Base-by-base conservation (phyloP, 37 sponge, comb jelly and placozoan genomes). In the Axinella damicornis region DNA sequence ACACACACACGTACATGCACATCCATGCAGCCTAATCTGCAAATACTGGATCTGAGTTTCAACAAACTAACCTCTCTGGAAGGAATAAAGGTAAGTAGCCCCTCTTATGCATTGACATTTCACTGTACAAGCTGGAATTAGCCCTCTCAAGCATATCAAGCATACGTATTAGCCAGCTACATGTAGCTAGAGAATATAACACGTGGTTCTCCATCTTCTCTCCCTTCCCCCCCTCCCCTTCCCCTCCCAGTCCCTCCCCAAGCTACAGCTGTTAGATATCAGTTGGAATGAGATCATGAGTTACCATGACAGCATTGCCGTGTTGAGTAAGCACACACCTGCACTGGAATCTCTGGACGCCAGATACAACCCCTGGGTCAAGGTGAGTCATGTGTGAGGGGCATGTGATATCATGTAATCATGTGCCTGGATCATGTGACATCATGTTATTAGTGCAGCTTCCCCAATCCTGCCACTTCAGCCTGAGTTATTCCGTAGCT, bases 201-300 rank as follows among this genome's bases (percentile, higher is more conserved):
- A 46, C 4, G 6, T 46, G 9, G 9, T 46, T 46, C 46, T 46
- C 9, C 9, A 46, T 4, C 46, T 46, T 46, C 46, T 9, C 46
- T 46, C 46, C 46, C 46, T 46, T 9, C 46, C 4, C 9, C 9
- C 46, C 46, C 9, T 9, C 46, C 46, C 9, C 46, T 9, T 9
- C 32, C 15, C 11, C 36, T 16, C 40, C 5, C 36, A 91, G 97
- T 62, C 73, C 57, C 73, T 94, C 15, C 86, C 89, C n/a, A 89
- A 81, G 52, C 91, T 97, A 17, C 68, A 80, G 17, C 19, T 27
- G 5, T 67, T 97, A 18, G 93, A 97, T 55, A 40, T 94, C 71
- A 95, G 98, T 78, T 95, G 98, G 96, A 97, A 97, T 32, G 18
- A 25, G 53, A 68, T 97, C 35, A 71, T 77, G 24, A 60, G 60